phyloP scores from a whole-genome alignment of 1,140 invertebrate genomes.

The Neotoxoptera formosana region DNA sequence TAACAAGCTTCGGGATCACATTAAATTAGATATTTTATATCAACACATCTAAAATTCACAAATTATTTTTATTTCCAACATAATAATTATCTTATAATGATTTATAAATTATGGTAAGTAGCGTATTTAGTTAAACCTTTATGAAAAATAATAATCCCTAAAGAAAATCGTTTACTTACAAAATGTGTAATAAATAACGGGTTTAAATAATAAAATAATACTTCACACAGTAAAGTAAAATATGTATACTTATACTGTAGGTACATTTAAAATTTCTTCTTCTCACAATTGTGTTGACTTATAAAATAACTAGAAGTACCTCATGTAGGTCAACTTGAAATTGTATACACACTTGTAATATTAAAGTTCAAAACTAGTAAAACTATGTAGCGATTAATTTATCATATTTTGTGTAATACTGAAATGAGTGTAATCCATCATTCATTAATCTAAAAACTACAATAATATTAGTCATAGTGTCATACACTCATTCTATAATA shows the following conservation, averaged over 20 bases:
- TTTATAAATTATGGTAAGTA: background rate
- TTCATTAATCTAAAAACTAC: background rate
- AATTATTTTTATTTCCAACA: background rate
- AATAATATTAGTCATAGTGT: background rate
- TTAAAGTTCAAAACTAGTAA: background rate
- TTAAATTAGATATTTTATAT: background rate
- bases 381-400: background rate
- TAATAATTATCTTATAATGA: background rate
- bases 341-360: background rate
- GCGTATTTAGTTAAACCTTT: background rate
- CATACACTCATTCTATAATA: background rate
- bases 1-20: background rate
- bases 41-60: background rate
- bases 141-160: background rate
- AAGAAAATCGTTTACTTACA: background rate
- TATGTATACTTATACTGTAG: background rate
- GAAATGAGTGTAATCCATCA: background rate
- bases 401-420: background rate
- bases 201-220: background rate
- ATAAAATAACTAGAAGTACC: background rate
- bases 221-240: background rate
- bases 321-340: background rate
- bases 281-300: background rate
- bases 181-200: slow-evolving; percentile 10
- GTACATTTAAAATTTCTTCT: background rate